Evolutionary conservation across 30 jellyfish, hydroid and myxozoan species (phyloP).

Genomic region (Mastigias papua): DNA sequence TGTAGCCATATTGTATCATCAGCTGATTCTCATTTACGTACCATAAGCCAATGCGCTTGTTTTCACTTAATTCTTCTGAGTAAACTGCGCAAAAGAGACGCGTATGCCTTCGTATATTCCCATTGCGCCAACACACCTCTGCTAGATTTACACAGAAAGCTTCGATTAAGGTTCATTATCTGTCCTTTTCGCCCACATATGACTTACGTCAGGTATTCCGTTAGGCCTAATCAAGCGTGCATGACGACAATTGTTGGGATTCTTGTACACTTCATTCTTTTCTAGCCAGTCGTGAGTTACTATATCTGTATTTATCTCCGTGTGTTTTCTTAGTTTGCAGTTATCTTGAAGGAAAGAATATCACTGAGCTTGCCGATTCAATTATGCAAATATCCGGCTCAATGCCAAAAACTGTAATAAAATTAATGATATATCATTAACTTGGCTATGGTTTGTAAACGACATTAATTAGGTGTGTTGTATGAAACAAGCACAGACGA

Average conservation of each 20-base stretch:
- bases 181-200: not conserved
- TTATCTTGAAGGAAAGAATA: not conserved
- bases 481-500: not conserved
- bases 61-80: too few relatives aligned
- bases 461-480: not conserved
- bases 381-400: not conserved
- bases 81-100: too few relatives aligned
- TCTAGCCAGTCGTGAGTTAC: not conserved
- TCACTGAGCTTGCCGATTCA: not conserved
- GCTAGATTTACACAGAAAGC: too few relatives aligned
- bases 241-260: not conserved
- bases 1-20: too few relatives aligned
- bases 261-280: not conserved
- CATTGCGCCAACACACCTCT: too few relatives aligned
- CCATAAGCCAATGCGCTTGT: too few relatives aligned
- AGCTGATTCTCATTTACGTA: too few relatives aligned
- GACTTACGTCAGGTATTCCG: not conserved
- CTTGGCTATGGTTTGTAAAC: not conserved
- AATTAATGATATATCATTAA: too few relatives aligned
- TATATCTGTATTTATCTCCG: not conserved
- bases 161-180: not conserved
- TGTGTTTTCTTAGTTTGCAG: not conserved
- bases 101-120: too few relatives aligned
- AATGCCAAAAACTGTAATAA: not conserved
- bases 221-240: not conserved